Evolutionary conservation across 1,140 invertebrate genomes (phyloP), one percentile per base, ranked within the genome.

Genomic region (Drosophila subpulchrella): DNA sequence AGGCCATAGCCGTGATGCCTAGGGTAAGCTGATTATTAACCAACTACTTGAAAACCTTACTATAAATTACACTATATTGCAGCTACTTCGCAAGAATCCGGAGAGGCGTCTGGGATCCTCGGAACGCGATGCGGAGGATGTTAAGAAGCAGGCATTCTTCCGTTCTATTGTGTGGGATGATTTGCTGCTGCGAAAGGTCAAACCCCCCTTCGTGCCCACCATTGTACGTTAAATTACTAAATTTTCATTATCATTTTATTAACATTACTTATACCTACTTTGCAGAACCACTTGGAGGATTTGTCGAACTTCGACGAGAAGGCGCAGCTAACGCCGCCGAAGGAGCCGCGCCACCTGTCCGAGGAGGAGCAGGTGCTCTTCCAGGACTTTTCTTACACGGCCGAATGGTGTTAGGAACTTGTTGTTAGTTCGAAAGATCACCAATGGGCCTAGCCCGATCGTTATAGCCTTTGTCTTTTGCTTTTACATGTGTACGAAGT

Each of bases 301-400:
- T 99, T 99, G 0, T 99, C 98, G 89, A 99, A 99, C 93, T 99
- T 99, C 93, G 99, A 99, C 93, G 98, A 99, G 93, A 96, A 97
- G 81, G 96, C 99, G 1, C 95, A 98, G 41, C 94, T 99, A 65
- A 99, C 98, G 15, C 98, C 99, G 48, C 98, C 99, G 42, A 99
- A 99, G 93, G 99, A 99, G 93, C 97, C 97, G 54, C 95, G 98
- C 54, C 95, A 96, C 53, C 94, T 99, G 50, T 96, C 95, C 70
- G 94, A 96, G 61, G 94, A 96, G 57, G 98, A 99, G 92, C 98
- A 99, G 93, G 93, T 94, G 81, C 93, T 98, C 68, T 99, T 99
- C 94, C 95, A 95, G 91, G 98, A 99, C 93, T 99, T 99, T 93
- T 98, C 98, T 36, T 99, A 99, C 92, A 98, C 98, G 95, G 97